These are phyloP conservation scores for Psix sp. DNA, from an alignment of 1,140 invertebrate species.

Conservation along the genomic window DNA sequence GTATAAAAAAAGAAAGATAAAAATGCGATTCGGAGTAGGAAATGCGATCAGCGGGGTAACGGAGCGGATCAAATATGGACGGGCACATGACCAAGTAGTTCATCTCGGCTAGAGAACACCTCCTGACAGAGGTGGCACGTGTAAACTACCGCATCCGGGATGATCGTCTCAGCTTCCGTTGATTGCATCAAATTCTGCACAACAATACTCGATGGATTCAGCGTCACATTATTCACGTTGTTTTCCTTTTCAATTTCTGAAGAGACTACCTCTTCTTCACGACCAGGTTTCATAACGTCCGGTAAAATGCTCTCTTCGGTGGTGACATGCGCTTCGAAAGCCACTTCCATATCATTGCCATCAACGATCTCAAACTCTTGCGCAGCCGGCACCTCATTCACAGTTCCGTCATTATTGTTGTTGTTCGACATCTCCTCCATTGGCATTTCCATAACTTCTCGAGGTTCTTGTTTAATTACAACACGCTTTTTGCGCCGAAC, in stretches of 20 bases:
- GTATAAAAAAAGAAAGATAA: not conserved
- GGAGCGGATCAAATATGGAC: conserved; percentile 83
- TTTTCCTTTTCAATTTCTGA: conserved; percentile 45
- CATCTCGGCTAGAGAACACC: conserved; percentile 83
- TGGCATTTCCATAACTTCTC: conserved; percentile 32
- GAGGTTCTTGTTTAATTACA: conserved; percentile 64
- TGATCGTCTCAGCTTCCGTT: conserved; percentile 73
- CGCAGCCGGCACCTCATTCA: not conserved
- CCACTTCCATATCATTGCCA: conserved; percentile 68
- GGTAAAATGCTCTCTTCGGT: conserved; percentile 69
- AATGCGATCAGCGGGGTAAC: no score
- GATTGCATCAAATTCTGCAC: conserved; percentile 67
- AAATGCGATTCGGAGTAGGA: no score
- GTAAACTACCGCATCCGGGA: conserved; percentile 78
- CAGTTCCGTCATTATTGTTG: conserved; percentile 58
- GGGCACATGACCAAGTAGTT: conserved; percentile 85
- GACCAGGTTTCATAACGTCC: conserved; percentile 62
- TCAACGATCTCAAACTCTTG: conserved; percentile 63
- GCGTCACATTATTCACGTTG: conserved; percentile 70
- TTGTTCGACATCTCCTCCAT: conserved; percentile 59
- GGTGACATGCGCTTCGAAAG: conserved; percentile 69
- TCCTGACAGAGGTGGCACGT: conserved; percentile 89
- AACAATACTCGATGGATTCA: conserved; percentile 61
- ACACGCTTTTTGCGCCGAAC: conserved; percentile 60
- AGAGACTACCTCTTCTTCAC: conserved; percentile 52